Evolutionary conservation across 1,140 invertebrate genomes (phyloP), one percentile per base, ranked within the genome.

Genomic region (Drosophila nebulosa): DNA sequence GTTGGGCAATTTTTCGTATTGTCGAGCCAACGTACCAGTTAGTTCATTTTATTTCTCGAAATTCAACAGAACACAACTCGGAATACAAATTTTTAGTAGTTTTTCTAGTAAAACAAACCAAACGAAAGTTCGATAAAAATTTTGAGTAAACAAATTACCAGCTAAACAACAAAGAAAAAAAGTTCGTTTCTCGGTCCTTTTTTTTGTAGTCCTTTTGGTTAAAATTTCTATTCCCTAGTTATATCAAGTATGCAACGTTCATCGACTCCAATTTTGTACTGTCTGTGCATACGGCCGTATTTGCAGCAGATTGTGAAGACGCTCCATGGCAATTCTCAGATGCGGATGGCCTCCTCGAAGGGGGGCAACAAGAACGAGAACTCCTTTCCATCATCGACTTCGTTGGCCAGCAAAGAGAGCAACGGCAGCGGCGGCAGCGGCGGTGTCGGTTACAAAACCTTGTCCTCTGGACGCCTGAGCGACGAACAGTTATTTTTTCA

Each of bases 21-120:
- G 2, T 9, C 7, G 7, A 53, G n/a, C 14, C 2, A 30, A 2
- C 10, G 14, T 10, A 9, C 16, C 2, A 0, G 0, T 3, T 16
- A 24, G n/a, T 16, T 53, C 52, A 53, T 53, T 53, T 30, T 53
- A 9, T 10, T 9, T 27, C 26, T 24, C 24, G 52, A 53, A 53
- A 26, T 27, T 30, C 12, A 53, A 53, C 52, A 9, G 52, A 53
- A 30, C 52, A 53, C 52, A 53, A 30, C 52, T 53, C 16, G n/a
- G 52, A 7, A 24, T 30, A 53, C 24, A 30, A 53, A 53, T 27
- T 53, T 53, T 53, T 9, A 53, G 14, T 30, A 46, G 18, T 50
- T n/a, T n/a, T n/a, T n/a, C n/a, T n/a, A n/a, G n/a, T n/a, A n/a
- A n/a, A n/a, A n/a, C n/a, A 14, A 3, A 36, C 7, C 18, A 42